These are phyloP conservation scores for Chrysocyon brachyurus DNA, from an alignment of 2,797 vertebrate species.

Conservation along the genomic window DNA sequence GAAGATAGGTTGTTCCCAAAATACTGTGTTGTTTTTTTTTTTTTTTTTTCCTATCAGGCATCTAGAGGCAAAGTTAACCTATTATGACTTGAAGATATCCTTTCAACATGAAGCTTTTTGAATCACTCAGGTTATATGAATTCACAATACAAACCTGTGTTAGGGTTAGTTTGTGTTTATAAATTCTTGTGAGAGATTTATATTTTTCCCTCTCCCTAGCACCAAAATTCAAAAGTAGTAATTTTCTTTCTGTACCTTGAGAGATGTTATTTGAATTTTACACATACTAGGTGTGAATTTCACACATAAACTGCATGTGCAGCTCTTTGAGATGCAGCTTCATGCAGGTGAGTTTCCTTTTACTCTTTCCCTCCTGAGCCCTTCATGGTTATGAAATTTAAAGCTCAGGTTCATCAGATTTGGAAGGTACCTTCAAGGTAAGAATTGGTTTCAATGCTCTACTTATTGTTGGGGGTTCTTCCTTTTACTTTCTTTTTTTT, in stretches of 20 bases:
- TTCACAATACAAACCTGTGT: neutral
- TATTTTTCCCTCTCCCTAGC: neutral
- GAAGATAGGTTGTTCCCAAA: neutral
- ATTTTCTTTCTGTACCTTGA: conserved; percentile 6
- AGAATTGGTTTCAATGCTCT: neutral
- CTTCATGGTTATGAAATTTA: neutral
- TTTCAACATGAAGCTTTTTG: neutral
- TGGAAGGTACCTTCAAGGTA: neutral
- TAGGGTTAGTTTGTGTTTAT: neutral
- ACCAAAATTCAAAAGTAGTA: neutral
- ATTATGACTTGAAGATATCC: neutral
- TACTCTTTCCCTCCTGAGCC: neutral
- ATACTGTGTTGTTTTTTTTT: neutral
- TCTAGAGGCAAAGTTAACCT: neutral
- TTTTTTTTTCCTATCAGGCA: neutral
- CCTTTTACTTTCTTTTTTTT: neutral
- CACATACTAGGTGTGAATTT: neutral
- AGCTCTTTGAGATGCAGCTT: neutral
- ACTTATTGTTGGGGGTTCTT: neutral
- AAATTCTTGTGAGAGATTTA: neutral
- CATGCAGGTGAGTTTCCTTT: neutral
- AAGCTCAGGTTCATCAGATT: neutral
- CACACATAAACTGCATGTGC: neutral
- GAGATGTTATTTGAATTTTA: conserved; percentile 1
- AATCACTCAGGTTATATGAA: neutral